Base-by-base conservation (phyloP, 1,140 invertebrate genomes). In the Drosophila mayri region DNA sequence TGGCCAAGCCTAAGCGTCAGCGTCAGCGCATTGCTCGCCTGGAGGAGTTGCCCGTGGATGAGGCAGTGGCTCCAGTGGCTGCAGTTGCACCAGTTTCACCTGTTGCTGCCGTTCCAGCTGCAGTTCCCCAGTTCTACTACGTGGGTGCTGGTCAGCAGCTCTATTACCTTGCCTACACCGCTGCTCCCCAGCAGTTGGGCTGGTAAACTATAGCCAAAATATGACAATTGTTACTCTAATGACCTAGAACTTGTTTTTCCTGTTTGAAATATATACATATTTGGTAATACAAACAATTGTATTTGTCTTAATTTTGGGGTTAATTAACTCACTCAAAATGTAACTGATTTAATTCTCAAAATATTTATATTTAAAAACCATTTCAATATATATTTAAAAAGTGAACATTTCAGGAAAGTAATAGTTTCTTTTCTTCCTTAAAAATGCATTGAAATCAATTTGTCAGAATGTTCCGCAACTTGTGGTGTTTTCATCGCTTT, bases 21-120 rank as follows among this genome's bases (percentile, higher is more conserved):
- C 54, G 62, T 37, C 83, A 86, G 8, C 79, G 79, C 46, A 79
- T 60, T 14, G 84, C 84, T 18, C 84, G 84, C n/a, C 85, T 87
- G 20, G 84, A 87, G 43, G 67, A 88, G 16, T 20, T 87, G 66
- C 59, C 83, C 30, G 65, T 64, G 4, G 65, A 81, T 40, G 79
- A 52, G 9, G 61, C 59, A 8, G 52, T 77, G 9, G 64, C 37
- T 12, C 50, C 66, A 18, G 28, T 28, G 11, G 46, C 46, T 3
- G 43, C 43, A 22, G 14, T 68, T 25, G 25, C 16, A 25, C 47
- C 28, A n/a, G 50, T 37, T 3, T 14, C 57, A 10, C 32, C 76
- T 10, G 67, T 66, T 4, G 20, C 50, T 54, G 14, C 64, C 35
- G 64, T 50, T 28, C 61, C 71, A 1, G 46, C 74, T 22, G 41